Conservation (phyloP, 2,797 vertebrate species). For the Rhadinocentrus ornatus region DNA sequence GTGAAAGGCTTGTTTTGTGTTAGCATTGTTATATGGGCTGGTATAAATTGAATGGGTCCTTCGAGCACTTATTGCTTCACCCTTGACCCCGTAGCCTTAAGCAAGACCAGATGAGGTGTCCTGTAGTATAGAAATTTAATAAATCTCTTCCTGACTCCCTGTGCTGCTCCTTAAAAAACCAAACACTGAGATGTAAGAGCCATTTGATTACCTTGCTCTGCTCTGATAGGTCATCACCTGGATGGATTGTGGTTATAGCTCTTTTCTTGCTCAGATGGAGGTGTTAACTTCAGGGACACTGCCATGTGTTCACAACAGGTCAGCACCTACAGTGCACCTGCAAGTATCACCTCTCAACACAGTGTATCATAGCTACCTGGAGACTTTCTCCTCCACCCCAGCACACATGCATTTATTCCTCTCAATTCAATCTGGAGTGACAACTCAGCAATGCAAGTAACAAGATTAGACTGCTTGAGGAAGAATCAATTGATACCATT, state of each 20-base stretch:
- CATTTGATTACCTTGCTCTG: constrained; percentile 60
- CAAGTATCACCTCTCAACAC: constrained; percentile 76
- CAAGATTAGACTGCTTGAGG: constrained; percentile 79
- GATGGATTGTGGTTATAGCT: constrained; percentile 27
- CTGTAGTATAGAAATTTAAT: constrained; percentile 73
- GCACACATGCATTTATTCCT: constrained; percentile 76
- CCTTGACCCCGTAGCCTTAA: constrained; percentile 55
- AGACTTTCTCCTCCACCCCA: constrained; percentile 51
- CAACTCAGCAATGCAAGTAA: constrained; percentile 74
- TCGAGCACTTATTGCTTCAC: constrained; percentile 59
- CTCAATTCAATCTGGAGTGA: constrained; percentile 71
- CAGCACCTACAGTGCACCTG: constrained; percentile 53
- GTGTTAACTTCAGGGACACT: constrained; percentile 36
- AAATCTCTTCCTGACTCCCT: constrained; percentile 68
- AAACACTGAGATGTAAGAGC: constrained; percentile 30
- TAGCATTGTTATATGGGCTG: constrained; percentile 48
- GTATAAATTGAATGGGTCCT: constrained; percentile 68
- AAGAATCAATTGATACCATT: constrained; percentile 78
- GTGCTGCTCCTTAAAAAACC: constrained; percentile 56
- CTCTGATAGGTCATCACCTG: constrained; percentile 50
- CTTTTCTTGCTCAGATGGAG: constrained; percentile 27
- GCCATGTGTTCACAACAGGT: constrained; percentile 46
- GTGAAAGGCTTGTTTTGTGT: constrained; percentile 56
- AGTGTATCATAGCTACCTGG: constrained; percentile 60
- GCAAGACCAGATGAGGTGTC: constrained; percentile 74